Evolutionary conservation across 2,888 invertebrate species (phyloP), one percentile per base, ranked within the genome.

Genomic region (Trichogramma dendrolimi): DNA sequence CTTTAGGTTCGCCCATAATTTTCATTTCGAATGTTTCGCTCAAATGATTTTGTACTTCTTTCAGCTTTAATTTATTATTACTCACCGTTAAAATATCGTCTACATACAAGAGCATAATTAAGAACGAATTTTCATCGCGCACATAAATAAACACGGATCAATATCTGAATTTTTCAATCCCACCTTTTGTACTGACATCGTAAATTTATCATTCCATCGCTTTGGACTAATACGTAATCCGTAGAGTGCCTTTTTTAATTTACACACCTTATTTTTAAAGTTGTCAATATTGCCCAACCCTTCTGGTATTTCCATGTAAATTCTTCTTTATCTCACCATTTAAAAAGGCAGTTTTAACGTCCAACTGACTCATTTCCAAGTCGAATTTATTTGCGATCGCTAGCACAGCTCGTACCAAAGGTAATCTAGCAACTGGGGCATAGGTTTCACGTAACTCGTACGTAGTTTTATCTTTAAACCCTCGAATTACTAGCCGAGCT

Each of bases 81-180:
- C 44, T 47, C 10, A 10, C 44, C 6, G 10, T 44, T 44, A 44
- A 10, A 6, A 55, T 44, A 38, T 55, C 55, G 38, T 55, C 55
- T 44, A 44, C 55, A 11, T 55, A 44, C 5, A 55, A 11, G 2
- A 55, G 44, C 44, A 44, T 44, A 55, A 55, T 55, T 55, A 55
- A 44, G 5, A 55, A 46, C 46, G 11, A n/a, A 11, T 44, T 46
- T 4, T 43, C 10, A 7, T 55, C 38, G 11, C 55, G 6, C 55
- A 55, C 4, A 7, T 14, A 1, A 55, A 55, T 10, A 44, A 14
- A 5, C 55, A 55, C 10, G 55, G 55, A 39, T 55, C 55, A 27
- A 40, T 27, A 8, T 44, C 14, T 27, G 11, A 14, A 10, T 55
- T 55, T 55, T 10, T 55, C 1, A 43, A 41, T 7, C 27, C 44